Evolutionary conservation across 2,113 vertebrate genomes (phyloP).

Genomic region (Empidonax alnorum): DNA sequence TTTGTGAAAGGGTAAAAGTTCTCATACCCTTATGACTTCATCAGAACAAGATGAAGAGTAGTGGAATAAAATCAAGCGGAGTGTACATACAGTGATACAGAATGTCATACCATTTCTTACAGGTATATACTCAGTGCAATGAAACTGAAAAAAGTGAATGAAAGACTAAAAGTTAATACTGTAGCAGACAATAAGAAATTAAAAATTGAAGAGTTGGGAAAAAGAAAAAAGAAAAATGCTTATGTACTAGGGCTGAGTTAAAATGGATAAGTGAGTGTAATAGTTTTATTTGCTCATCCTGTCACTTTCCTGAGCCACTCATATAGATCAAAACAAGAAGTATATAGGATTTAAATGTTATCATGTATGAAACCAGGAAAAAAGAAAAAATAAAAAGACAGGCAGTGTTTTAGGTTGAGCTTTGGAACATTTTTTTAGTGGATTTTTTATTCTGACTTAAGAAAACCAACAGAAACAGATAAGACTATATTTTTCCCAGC

Average conservation of each 20-base stretch:
- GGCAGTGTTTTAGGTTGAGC: not conserved
- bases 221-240: not conserved
- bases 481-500: not conserved
- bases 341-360: not conserved
- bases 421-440: not conserved
- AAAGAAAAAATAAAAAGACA: not conserved
- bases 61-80: not conserved
- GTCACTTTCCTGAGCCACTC: not conserved
- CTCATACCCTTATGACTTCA: not conserved
- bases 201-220: not conserved
- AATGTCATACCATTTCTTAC: not conserved
- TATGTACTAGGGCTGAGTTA: not conserved
- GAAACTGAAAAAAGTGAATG: not conserved
- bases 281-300: not conserved
- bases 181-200: not conserved
- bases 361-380: not conserved
- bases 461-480: not conserved
- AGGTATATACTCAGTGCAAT: not conserved
- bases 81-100: fast-evolving
- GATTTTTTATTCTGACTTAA: not conserved
- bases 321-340: not conserved
- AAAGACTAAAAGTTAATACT: not conserved
- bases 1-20: not conserved
- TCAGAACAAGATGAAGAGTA: not conserved
- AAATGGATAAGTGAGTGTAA: not conserved